Percentiles rank a stretch among this genome's conserved stretches.
These are phyloP conservation scores for Drosophila kurseongensis DNA, from an alignment of 1,140 invertebrate genomes.

Conservation along the genomic window DNA sequence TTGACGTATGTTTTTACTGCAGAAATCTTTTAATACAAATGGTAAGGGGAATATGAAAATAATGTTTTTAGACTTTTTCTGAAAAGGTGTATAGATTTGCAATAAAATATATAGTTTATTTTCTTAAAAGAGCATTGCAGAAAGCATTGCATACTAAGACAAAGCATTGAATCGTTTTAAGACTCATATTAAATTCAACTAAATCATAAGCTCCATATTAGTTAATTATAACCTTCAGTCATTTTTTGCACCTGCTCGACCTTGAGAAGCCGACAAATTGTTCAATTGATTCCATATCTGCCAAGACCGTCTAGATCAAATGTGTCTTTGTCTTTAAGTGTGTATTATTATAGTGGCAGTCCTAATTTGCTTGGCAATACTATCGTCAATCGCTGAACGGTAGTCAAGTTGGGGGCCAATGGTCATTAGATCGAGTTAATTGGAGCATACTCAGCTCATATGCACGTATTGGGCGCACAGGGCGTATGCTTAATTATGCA, in stretches of 20 bases:
- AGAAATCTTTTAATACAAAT: too few relatives aligned
- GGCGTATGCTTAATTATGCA: conserved; percentile 82
- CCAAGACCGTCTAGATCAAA: conserved; percentile 59
- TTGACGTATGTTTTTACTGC: too few relatives aligned
- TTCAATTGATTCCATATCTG: conserved; percentile 66
- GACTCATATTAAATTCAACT: conserved; percentile 20
- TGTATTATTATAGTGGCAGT: conserved; percentile 51
- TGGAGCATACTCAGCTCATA: conserved; percentile 30
- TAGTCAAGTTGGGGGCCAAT: conserved; percentile 52
- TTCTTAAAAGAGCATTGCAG: not conserved
- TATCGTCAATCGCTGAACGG: conserved; percentile 35
- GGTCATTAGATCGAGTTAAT: conserved; percentile 60
- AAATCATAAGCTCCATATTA: conserved; percentile 29
- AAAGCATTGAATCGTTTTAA: conserved; percentile 7
- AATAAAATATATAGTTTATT: not conserved
- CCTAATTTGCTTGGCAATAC: conserved; percentile 62
- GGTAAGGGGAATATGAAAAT: too few relatives aligned
- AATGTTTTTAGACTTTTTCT: too few relatives aligned
- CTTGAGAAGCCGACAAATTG: conserved; percentile 60
- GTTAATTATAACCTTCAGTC: conserved; percentile 49
- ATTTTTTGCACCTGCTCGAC: conserved; percentile 43
- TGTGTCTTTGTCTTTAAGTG: conserved; percentile 45
- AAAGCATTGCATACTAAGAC: not conserved
- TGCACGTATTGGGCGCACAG: conserved; percentile 55
- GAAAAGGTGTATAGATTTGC: too few relatives aligned